Percentiles rank a stretch among this genome's conserved stretches.
phyloP scores from a whole-genome alignment of 2,888 invertebrate genomes.

The Idaea biselata region DNA sequence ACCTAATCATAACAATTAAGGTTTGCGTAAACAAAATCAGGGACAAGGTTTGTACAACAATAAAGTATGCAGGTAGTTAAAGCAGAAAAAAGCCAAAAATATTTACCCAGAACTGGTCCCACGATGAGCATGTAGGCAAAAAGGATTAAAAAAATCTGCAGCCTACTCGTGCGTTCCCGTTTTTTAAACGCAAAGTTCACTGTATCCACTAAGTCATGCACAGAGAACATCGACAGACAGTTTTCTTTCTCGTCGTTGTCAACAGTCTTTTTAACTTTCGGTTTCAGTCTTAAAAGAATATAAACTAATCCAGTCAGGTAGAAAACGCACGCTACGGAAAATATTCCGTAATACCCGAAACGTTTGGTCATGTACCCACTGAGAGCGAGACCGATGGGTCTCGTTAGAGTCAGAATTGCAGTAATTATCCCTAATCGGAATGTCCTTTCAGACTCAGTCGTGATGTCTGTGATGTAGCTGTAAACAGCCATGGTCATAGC shows the following conservation, averaged over 20 bases:
- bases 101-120: slow-evolving; percentile 75
- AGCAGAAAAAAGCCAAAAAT: background rate
- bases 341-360: slow-evolving; percentile 74
- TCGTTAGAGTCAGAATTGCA: slow-evolving; percentile 73
- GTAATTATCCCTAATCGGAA: slow-evolving; percentile 82
- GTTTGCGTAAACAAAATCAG: too few species aligned
- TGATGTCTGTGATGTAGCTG: slow-evolving; percentile 83
- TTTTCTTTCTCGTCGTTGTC: slow-evolving; percentile 50
- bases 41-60: too few species aligned
- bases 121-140: slow-evolving; percentile 75
- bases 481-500: slow-evolving; percentile 82
- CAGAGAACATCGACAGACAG: slow-evolving; percentile 57
- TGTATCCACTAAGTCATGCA: slow-evolving; percentile 69
- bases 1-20: too few species aligned
- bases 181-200: slow-evolving; percentile 68
- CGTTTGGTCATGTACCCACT: slow-evolving; percentile 77
- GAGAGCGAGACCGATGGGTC: slow-evolving; percentile 76
- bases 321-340: slow-evolving; percentile 65
- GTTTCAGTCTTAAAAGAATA: slow-evolving; percentile 64
- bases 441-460: slow-evolving; percentile 81
- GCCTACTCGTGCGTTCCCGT: slow-evolving; percentile 57
- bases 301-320: slow-evolving; percentile 70
- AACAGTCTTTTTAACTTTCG: slow-evolving; percentile 55
- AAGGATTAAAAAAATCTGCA: slow-evolving; percentile 68
- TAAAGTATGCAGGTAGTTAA: background rate